Evolutionary conservation across 2,113 vertebrate genomes (phyloP).

Genomic region (Mormoops blainvillei): DNA sequence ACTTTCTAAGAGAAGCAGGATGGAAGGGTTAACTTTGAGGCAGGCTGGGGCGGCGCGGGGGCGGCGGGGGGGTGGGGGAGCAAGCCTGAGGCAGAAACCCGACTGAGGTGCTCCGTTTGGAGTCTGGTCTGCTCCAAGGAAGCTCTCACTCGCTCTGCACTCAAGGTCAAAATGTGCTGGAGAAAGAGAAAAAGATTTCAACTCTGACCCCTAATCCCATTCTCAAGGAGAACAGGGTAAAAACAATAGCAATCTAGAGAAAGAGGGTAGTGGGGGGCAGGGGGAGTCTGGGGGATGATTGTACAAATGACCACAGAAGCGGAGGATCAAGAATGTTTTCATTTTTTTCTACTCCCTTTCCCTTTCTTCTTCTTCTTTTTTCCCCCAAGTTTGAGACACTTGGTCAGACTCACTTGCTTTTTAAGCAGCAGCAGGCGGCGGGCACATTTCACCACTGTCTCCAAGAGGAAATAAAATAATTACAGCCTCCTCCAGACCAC

Average conservation of each 20-base stretch:
- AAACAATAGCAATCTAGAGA: background rate
- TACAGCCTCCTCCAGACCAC: conserved; percentile 13
- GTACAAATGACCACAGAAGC: background rate
- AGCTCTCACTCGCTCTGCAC: background rate
- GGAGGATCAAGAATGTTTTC: background rate
- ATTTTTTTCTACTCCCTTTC: background rate
- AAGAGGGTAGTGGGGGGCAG: accelerated
- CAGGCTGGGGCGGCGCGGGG: background rate
- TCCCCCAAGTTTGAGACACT: conserved; percentile 15
- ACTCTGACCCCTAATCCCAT: conserved; percentile 43
- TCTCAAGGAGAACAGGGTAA: background rate
- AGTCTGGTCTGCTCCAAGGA: background rate
- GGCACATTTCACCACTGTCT: conserved; percentile 15
- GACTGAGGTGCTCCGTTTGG: background rate
- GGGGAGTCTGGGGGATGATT: background rate
- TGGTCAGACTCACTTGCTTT: conserved; percentile 29
- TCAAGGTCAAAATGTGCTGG: conserved; percentile 51
- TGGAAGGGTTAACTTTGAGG: background rate
- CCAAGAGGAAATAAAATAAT: conserved; percentile 44
- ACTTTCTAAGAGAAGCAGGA: background rate
- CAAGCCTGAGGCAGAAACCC: background rate
- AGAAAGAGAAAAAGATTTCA: conserved; percentile 21
- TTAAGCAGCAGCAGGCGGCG: conserved; percentile 8
- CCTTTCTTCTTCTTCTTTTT: background rate
- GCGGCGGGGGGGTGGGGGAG: no score